Evolutionary conservation across 1,140 invertebrate genomes (phyloP), one percentile per base, ranked within the genome.

Genomic region (Archegozetes longisetosus): DNA sequence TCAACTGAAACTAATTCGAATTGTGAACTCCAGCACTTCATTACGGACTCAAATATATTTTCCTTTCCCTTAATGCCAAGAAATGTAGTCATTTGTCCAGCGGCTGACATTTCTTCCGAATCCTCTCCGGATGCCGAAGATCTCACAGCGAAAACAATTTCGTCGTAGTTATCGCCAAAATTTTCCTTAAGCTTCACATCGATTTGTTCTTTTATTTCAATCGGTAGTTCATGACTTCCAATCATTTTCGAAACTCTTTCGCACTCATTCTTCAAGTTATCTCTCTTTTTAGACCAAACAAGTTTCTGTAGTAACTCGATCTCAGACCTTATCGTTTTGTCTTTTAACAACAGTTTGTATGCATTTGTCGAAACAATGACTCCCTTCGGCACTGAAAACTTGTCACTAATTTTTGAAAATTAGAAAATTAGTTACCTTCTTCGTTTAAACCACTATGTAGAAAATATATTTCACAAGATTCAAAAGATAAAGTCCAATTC

Each of bases 21-120:
- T 32, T 86, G 77, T 1, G 86, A 88, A 0, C 79, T 82, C 86
- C 86, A 90, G 68, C 86, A 90, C 48, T 78, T 75, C 27, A 77
- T 71, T 3, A 88, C 71, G 1, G 77, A 79, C 27, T 72, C 63
- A 1, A 80, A 49, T 1, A 88, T 70, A 65, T 81, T 28, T 55
- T 28, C 46, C 49, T 53, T n/a, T n/a, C 68, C 72, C 24, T 70
- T 69, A 29, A 84, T 76, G 3, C 84, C 84, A 1, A 90, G 71
- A 62, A 82, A 78, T 0, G 84, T 88, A 48, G 80, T 79, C 72
- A 89, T 85, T 74, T 90, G 86, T 23, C 87, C 87, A n/a, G 87
- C 86, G 3, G 83, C 81, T 0, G 85, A 88, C 12, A 70, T 79
- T 67, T 84, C 84, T 57, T 80, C 77, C 4, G 81, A 80, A 72